Conservation (phyloP, 2,888 invertebrate species). For the Eristalis tenax region DNA sequence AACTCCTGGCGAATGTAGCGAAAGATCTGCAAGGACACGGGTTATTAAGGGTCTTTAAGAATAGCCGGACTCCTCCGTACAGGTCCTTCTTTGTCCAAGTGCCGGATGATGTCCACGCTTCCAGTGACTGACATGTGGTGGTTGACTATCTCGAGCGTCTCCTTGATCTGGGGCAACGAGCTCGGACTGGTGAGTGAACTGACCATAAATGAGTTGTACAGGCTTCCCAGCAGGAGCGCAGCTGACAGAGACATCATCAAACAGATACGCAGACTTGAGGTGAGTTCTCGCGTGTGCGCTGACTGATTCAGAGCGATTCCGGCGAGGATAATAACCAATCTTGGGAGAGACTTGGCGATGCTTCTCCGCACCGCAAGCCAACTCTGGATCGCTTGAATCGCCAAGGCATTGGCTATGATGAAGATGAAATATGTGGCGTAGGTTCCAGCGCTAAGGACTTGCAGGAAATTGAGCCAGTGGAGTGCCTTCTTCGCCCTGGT, state of each 20-base stretch:
- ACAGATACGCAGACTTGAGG: constrained; percentile 40
- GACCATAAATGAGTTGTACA: constrained; percentile 79
- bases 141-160: constrained; percentile 75
- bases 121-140: constrained; percentile 77
- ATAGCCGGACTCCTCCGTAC: constrained; percentile 69
- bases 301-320: constrained; percentile 76
- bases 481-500: constrained; percentile 76
- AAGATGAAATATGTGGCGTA: constrained; percentile 62
- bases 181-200: constrained; percentile 79
- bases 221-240: constrained; percentile 77
- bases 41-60: not conserved
- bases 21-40: constrained; percentile 75
- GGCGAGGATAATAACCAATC: constrained; percentile 72
- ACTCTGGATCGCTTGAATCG: constrained; percentile 73
- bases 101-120: constrained; percentile 77
- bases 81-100: constrained; percentile 77
- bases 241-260: constrained; percentile 73
- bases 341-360: constrained; percentile 20
- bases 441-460: constrained; percentile 37
- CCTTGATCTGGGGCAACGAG: constrained; percentile 76
- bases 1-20: constrained; percentile 78
- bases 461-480: constrained; percentile 77
- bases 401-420: constrained; percentile 73
- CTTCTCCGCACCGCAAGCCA: constrained; percentile 1
- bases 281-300: constrained; percentile 14